These are phyloP conservation scores for Rhamnusium bicolor DNA, from an alignment of 2,888 invertebrate species.

Conservation along the genomic window DNA sequence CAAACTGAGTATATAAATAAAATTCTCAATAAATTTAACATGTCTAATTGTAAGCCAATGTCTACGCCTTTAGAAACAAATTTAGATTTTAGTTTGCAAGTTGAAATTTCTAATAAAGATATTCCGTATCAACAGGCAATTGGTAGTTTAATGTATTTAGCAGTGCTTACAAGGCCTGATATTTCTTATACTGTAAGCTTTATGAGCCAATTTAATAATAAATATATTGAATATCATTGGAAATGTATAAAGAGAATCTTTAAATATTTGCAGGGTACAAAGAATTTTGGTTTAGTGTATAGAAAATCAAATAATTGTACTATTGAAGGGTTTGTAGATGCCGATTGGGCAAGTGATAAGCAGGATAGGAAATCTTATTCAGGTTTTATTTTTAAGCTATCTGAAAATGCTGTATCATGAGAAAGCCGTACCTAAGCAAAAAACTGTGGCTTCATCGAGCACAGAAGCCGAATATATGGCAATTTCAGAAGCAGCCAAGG, in stretches of 20 bases:
- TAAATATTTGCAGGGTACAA: slow-evolving; percentile 29
- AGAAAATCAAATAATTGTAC: not conserved
- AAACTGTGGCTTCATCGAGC: slow-evolving; percentile 56
- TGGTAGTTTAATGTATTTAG: slow-evolving; percentile 37
- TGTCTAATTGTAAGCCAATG: slow-evolving; percentile 31
- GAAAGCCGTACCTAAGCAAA: slow-evolving; percentile 42
- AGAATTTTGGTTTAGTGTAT: not conserved
- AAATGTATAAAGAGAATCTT: slow-evolving; percentile 37
- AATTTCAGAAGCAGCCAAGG: slow-evolving; percentile 50
- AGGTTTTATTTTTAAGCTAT: slow-evolving; percentile 36
- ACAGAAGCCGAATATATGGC: slow-evolving; percentile 58
- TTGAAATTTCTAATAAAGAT: not conserved
- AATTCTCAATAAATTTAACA: slow-evolving; percentile 35
- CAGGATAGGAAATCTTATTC: slow-evolving; percentile 40
- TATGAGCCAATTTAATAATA: slow-evolving; percentile 45
- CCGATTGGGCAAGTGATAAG: slow-evolving; percentile 49
- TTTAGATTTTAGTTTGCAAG: not conserved
- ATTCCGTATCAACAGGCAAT: slow-evolving; percentile 32
- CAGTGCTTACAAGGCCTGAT: slow-evolving; percentile 31
- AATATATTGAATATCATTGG: slow-evolving; percentile 38
- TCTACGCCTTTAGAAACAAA: slow-evolving; percentile 41
- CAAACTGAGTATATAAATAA: slow-evolving; percentile 31
- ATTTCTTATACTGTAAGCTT: slow-evolving; percentile 32
- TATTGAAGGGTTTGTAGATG: slow-evolving; percentile 52
- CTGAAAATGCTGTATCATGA: slow-evolving; percentile 35